These are phyloP conservation scores for Acinonyx jubatus DNA, from an alignment of 2,113 vertebrate species.

Conservation along the genomic window DNA sequence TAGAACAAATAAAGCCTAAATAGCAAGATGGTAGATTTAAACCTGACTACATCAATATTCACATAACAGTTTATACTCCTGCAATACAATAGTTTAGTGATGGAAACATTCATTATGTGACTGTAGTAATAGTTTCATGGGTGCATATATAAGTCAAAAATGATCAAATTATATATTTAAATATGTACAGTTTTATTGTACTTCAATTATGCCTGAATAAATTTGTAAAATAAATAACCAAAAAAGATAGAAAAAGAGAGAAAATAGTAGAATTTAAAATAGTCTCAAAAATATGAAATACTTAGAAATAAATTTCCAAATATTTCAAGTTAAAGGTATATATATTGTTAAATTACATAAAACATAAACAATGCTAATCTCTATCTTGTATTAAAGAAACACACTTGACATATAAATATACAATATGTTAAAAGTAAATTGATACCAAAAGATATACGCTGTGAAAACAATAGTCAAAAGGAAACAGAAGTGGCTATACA, in stretches of 20 bases:
- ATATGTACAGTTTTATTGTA: not conserved
- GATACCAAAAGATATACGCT: not conserved
- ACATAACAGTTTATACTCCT: not conserved
- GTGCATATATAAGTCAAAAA: not conserved
- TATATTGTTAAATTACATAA: not conserved
- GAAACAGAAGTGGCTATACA: not conserved
- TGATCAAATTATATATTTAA: not conserved
- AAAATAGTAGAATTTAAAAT: not conserved
- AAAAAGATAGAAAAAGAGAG: not conserved
- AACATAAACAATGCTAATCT: not conserved
- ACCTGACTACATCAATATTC: not conserved
- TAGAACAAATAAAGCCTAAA: conserved; percentile 23
- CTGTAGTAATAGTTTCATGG: not conserved
- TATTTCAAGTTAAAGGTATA: not conserved
- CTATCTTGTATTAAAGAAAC: not conserved
- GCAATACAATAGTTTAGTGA: not conserved
- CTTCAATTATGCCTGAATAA: not conserved
- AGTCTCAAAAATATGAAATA: not conserved
- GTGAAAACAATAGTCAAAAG: not conserved
- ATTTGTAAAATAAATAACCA: conserved; percentile 14
- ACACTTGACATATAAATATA: not conserved
- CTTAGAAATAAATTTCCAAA: conserved; percentile 33
- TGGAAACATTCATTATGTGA: not conserved
- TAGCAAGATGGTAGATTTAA: not conserved
- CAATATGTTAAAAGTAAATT: not conserved